Evolutionary conservation across 1,140 invertebrate genomes (phyloP), one percentile per base, ranked within the genome.

Genomic region (Drosophila ambigua): DNA sequence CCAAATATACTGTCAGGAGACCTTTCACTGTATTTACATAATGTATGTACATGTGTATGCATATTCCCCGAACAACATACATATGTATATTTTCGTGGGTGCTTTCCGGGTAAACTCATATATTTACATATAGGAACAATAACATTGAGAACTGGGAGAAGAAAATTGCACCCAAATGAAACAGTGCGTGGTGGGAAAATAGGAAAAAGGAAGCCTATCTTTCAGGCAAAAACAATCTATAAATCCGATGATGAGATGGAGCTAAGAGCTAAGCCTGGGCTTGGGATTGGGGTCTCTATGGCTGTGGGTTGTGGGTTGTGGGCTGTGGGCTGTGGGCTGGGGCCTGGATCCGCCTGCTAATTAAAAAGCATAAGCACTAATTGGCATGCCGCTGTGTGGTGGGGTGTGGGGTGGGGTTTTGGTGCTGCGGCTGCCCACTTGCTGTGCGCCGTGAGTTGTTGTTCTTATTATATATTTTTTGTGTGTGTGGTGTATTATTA

Each of bases 311-410:
- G 23, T n/a, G n/a, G 52, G 43, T 23, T 46, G n/a, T n/a, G n/a
- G n/a, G n/a, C n/a, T n/a, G n/a, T n/a, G n/a, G n/a, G n/a, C n/a
- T n/a, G 49, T 48, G 46, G 31, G 23, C 48, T 58, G 48, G 39
- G 31, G 48, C 39, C 44, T 51, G 57, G 71, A 46, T 31, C 41
- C 74, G 66, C 51, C 53, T 77, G 65, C 81, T 85, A 85, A 85
- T 85, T 85, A 85, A 87, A 85, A 87, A 81, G 74, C 81, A 80
- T 85, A 87, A 74, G 69, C 82, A 85, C 74, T 85, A 85, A 87
- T 85, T 85, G 82, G 78, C 65, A 73, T 81, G 62, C 82, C 77
- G 82, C 81, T 85, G 72, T 66, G 67, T 28, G 24, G 57, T 52
- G 35, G 13, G 26, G 41, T 44, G 35, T 79, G 59, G 20, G 26